Percentiles rank a stretch among this genome's conserved stretches.
phyloP scores from a whole-genome alignment of 2,888 invertebrate genomes.

The Mycalesis mineus region DNA sequence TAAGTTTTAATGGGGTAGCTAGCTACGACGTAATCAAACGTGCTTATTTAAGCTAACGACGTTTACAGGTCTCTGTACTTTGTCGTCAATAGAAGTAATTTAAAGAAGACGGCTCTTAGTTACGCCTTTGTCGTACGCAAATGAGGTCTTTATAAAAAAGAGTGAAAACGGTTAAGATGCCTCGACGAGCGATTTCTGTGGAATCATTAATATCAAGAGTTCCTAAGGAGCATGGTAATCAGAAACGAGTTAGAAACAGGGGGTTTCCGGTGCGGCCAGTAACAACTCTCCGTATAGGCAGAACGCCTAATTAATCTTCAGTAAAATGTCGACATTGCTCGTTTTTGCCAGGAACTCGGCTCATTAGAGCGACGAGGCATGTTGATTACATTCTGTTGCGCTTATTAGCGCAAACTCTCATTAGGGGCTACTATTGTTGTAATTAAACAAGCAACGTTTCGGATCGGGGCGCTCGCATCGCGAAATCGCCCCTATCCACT shows the following conservation, averaged over 20 bases:
- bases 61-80: constrained; percentile 65
- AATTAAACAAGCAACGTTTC: constrained; percentile 72
- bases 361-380: constrained; percentile 76
- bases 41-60: constrained; percentile 77
- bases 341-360: constrained; percentile 75
- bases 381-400: constrained; percentile 78
- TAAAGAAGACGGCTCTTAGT: constrained; percentile 40
- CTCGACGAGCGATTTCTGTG: constrained; percentile 18
- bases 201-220: constrained; percentile 36
- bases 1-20: constrained; percentile 79
- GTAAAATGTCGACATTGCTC: constrained; percentile 70
- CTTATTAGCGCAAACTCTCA: constrained; percentile 78
- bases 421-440: constrained; percentile 78
- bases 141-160: constrained; percentile 31
- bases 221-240: constrained; percentile 54
- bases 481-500: constrained; percentile 47
- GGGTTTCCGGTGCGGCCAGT: constrained; percentile 49
- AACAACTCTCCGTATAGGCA: constrained; percentile 57
- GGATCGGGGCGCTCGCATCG: constrained; percentile 41
- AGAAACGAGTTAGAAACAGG: constrained; percentile 52
- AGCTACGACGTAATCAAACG: constrained; percentile 77
- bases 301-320: constrained; percentile 73
- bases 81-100: constrained; percentile 64
- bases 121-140: constrained; percentile 35
- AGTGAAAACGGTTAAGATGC: constrained; percentile 23